Base-by-base conservation (phyloP, 2,113 vertebrate species). In the Prinia subflava region DNA sequence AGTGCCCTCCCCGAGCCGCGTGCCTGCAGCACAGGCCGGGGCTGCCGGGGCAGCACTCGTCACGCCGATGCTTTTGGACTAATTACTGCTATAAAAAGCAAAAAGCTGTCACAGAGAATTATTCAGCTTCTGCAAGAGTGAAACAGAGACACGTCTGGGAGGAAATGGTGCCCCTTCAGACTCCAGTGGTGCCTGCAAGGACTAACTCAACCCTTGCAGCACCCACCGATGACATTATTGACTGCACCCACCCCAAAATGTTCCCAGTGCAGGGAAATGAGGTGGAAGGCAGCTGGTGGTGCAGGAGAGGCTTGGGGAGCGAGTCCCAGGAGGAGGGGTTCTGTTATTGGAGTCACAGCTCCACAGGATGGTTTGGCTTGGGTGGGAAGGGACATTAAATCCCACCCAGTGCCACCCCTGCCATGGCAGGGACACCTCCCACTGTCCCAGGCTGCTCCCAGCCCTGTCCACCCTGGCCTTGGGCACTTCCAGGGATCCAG, bases 81-180 rank as follows among this genome's bases (percentile, higher is more conserved):
- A 86, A 89, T 91, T 83, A 93, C 57, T 57, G 81, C 95, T 82
- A 81, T 69, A 80, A 93, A 95, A 94, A 94, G 88, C 37, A 73
- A 91, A 91, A 75, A 87, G 81, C 95, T 80, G 90, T 49, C 93
- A 63, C 19, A 15, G 35, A 31, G 87, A 44, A 75, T 93, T 30
- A 93, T 53, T 79, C 71, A 67, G 13, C 47, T 24, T n/a, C 44
- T 67, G 65, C 62, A 17, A 23, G 24, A n/a, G 65, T 60, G 76
- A 69, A 63, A 77, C 24, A 55, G 87, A 92, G 92, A 50, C 75
- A 4, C 6, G 10, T 46, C 35, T 30, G 79, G 31, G 44, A 50
- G 46, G 83, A 60, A 77, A 88, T 4, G 55, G 55, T 60, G 87
- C 64, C 85, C 68, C 76, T 67, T 63, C 57, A 31, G 83, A 21